These are phyloP conservation scores for Spheniscus humboldti DNA, from an alignment of 2,797 vertebrate species.

Conservation along the genomic window DNA sequence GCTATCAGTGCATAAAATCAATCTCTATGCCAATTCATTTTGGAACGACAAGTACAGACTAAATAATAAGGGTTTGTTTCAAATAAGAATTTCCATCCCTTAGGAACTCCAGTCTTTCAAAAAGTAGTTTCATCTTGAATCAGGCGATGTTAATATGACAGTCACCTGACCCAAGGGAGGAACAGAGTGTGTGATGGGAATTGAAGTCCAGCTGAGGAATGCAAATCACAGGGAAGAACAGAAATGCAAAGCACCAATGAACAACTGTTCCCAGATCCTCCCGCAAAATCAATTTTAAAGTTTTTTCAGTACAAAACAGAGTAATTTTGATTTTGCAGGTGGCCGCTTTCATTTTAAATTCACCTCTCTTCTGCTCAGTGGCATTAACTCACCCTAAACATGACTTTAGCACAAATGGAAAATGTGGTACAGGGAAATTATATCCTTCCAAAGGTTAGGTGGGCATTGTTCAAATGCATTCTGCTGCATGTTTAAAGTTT, in stretches of 20 bases:
- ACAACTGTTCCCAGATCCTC: neutral
- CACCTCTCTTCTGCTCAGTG: neutral
- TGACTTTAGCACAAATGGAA: neutral
- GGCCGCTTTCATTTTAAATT: neutral
- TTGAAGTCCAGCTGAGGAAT: neutral
- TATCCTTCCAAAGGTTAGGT: neutral
- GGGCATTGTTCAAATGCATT: neutral
- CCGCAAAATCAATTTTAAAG: neutral
- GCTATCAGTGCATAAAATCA: conserved; percentile 27
- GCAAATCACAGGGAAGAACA: neutral
- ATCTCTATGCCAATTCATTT: neutral
- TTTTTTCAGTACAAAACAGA: neutral
- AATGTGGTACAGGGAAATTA: neutral
- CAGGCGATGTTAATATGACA: neutral
- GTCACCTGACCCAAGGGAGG: neutral
- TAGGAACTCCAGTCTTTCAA: neutral
- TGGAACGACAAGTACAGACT: neutral
- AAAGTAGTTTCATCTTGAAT: neutral
- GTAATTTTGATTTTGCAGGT: neutral
- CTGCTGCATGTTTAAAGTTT: neutral
- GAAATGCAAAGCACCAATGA: neutral
- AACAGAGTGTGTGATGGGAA: neutral
- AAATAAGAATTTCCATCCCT: neutral
- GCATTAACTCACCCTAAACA: neutral
- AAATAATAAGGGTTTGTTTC: conserved; percentile 11